phyloP scores from a whole-genome alignment of 2,888 invertebrate species.

The Cacoxenus indagator region DNA sequence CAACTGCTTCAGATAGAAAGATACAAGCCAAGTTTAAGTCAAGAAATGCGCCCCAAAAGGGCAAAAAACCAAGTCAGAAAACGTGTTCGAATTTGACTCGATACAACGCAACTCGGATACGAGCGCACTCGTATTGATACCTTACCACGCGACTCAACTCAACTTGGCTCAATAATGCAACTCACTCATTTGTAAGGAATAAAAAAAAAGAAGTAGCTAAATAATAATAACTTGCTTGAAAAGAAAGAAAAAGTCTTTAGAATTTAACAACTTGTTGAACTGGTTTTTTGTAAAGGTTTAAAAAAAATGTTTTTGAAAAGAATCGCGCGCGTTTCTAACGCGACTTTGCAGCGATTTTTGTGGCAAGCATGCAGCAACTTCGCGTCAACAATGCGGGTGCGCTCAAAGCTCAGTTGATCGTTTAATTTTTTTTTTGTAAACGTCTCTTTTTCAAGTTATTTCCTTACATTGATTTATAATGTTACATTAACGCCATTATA shows the following conservation, averaged over 20 bases:
- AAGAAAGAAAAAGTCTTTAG: conserved; percentile 64
- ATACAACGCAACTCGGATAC: conserved; percentile 1
- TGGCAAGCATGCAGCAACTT: neutral
- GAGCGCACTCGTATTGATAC: neutral
- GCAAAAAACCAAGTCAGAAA: conserved; percentile 8
- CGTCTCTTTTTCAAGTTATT: conserved; percentile 22
- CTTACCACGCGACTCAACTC: neutral
- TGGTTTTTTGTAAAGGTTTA: conserved; percentile 43
- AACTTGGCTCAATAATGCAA: conserved; percentile 6
- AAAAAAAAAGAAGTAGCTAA: neutral
- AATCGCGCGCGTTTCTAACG: neutral
- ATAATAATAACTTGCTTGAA: conserved; percentile 41
- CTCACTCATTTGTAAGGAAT: conserved; percentile 23
- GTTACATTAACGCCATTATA: conserved; percentile 57
- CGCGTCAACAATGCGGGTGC: conserved; percentile 48
- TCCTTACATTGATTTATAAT: conserved; percentile 59
- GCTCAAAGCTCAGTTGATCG: conserved; percentile 25
- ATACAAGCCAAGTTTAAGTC: conserved; percentile 5
- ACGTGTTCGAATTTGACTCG: neutral
- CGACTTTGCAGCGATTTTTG: neutral
- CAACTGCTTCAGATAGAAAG: conserved; percentile 1
- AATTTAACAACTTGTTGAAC: conserved; percentile 61
- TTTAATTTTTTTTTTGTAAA: conserved; percentile 14
- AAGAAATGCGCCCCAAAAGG: conserved; percentile 8
- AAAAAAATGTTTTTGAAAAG: neutral